Conservation (phyloP, 2,888 invertebrate genomes). For the Mimumesa dahlbomi region DNA sequence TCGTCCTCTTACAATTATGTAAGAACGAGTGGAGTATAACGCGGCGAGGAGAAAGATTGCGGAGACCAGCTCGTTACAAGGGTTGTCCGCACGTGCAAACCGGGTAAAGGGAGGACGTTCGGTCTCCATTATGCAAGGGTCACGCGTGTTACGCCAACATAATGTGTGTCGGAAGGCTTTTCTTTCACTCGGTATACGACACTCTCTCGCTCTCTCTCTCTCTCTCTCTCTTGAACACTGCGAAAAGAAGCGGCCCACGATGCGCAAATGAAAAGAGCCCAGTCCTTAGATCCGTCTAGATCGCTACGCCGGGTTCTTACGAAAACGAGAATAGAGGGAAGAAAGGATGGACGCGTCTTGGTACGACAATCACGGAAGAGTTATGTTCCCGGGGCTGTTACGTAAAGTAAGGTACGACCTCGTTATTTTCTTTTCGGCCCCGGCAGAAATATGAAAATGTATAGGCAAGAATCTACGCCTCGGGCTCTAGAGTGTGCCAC, state of each 20-base stretch:
- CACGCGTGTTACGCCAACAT: constrained; percentile 74
- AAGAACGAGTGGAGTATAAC: constrained; percentile 12
- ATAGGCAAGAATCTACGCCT: background rate
- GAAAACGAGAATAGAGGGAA: constrained; percentile 33
- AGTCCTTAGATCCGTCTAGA: constrained; percentile 24
- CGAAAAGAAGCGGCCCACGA: constrained; percentile 47
- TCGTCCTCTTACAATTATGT: constrained; percentile 11
- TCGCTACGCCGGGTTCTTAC: constrained; percentile 36
- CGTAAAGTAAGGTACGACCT: constrained; percentile 45
- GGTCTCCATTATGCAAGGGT: constrained; percentile 67
- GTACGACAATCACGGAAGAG: constrained; percentile 36
- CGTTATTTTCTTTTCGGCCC: constrained; percentile 39
- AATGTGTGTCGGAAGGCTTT: constrained; percentile 61
- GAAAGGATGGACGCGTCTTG: constrained; percentile 41
- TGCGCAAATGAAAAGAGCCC: constrained; percentile 44
- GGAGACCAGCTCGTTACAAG: constrained; percentile 51
- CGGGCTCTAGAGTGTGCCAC: background rate
- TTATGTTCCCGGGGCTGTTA: constrained; percentile 32
- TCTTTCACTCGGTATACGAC: constrained; percentile 36
- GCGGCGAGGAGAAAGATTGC: constrained; percentile 5
- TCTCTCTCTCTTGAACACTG: constrained; percentile 27
- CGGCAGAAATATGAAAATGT: constrained; percentile 5
- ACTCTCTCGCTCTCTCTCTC: constrained; percentile 22
- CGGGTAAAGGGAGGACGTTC: constrained; percentile 22
- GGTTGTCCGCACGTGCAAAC: constrained; percentile 48